Conservation (phyloP, 2,888 invertebrate species). For the Sinopyrophorus schimmeli region DNA sequence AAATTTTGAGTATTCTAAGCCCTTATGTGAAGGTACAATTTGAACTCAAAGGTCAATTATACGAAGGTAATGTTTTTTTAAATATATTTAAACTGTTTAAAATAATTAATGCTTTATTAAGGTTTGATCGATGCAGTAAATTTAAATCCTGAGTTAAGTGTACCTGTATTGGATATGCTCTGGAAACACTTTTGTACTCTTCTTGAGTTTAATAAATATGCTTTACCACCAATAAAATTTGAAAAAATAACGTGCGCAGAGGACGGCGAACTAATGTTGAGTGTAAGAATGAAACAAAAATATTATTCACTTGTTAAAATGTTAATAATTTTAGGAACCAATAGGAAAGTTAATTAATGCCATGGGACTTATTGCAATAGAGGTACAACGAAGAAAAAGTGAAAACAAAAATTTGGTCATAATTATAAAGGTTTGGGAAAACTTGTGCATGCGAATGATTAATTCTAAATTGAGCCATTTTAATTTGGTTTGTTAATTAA, state of each 20-base stretch:
- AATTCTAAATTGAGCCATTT: constrained; percentile 60
- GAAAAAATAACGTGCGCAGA: constrained; percentile 60
- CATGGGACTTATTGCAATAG: constrained; percentile 49
- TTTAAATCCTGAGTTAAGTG: constrained; percentile 67
- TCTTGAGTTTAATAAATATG: constrained; percentile 56
- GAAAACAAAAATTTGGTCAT: constrained; percentile 45
- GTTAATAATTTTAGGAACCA: constrained; percentile 59
- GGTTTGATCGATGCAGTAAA: constrained; percentile 64
- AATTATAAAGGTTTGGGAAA: constrained; percentile 53
- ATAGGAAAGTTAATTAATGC: constrained; percentile 61
- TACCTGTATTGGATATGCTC: constrained; percentile 67
- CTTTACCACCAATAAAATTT: constrained; percentile 52
- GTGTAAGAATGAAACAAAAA: too few relatives aligned
- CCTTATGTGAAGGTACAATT: constrained; percentile 76
- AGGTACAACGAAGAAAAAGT: constrained; percentile 42
- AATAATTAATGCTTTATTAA: constrained; percentile 46
- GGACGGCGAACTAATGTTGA: constrained; percentile 56
- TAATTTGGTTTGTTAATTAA: constrained; percentile 56
- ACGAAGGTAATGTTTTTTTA: constrained; percentile 64
- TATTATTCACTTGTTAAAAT: too few relatives aligned
- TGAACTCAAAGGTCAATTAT: constrained; percentile 66
- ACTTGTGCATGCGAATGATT: constrained; percentile 59
- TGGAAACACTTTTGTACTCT: constrained; percentile 65
- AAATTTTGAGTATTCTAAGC: constrained; percentile 72
- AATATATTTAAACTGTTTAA: neutral